phyloP scores from a whole-genome alignment of 2,888 invertebrate species.

The Erannis defoliaria region DNA sequence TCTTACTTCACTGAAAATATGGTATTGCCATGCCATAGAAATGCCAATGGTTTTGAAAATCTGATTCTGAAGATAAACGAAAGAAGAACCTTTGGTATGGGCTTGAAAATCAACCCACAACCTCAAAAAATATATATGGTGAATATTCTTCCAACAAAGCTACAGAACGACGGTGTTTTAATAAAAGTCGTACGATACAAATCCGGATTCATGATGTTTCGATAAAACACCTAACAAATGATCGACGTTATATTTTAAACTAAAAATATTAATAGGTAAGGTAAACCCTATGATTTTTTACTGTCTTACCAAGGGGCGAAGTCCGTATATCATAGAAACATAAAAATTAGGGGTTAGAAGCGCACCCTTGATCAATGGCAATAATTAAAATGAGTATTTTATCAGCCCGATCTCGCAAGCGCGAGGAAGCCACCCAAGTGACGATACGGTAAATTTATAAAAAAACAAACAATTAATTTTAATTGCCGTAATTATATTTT shows the following conservation, averaged over 20 bases:
- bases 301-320: constrained; percentile 28
- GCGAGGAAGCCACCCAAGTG: constrained; percentile 72
- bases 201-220: no score
- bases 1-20: no score
- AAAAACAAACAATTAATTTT: constrained; percentile 11
- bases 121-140: no score
- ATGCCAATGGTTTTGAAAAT: no score
- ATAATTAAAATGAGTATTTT: constrained; percentile 78
- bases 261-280: neutral
- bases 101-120: no score
- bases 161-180: no score
- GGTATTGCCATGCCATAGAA: no score
- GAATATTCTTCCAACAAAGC: no score
- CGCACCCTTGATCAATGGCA: constrained; percentile 71
- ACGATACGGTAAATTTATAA: constrained; percentile 59
- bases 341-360: constrained; percentile 80
- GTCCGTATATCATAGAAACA: constrained; percentile 72
- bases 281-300: neutral
- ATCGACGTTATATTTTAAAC: neutral
- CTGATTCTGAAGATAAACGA: no score
- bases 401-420: constrained; percentile 64
- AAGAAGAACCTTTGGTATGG: no score
- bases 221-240: neutral
- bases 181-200: no score
- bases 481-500: constrained; percentile 3